Percentiles rank a stretch among this genome's conserved stretches.
Evolutionary conservation across 2,888 invertebrate genomes (phyloP).

Genomic region (Axea sp.): DNA sequence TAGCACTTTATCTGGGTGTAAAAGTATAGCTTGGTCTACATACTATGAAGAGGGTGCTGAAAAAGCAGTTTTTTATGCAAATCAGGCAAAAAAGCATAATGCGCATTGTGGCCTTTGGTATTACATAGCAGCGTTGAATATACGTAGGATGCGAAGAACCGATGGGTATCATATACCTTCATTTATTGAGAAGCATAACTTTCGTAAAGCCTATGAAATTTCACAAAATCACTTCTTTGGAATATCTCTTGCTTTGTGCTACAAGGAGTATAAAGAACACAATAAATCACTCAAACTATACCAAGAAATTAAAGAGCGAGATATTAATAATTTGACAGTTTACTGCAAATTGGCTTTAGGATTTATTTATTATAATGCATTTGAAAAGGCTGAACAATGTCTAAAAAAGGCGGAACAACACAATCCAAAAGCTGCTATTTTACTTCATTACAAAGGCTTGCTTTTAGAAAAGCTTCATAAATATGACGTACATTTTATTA

Average conservation of each 20-base stretch:
- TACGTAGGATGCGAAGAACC: conserved; percentile 6
- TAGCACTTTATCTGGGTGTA: conserved; percentile 36
- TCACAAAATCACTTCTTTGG: conserved; percentile 22
- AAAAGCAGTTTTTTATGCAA: neutral
- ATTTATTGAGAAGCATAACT: neutral
- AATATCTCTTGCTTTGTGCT: conserved; percentile 12
- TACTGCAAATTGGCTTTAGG: conserved; percentile 40
- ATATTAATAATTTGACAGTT: conserved; percentile 9
- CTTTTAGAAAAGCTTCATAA: neutral
- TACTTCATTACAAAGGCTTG: neutral
- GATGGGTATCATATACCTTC: neutral
- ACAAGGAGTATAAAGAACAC: conserved; percentile 22
- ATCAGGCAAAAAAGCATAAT: conserved; percentile 24
- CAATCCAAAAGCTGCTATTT: neutral
- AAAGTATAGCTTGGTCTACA: conserved; percentile 32
- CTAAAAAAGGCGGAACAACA: neutral
- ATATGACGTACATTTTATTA: conserved; percentile 2
- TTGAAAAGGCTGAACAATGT: neutral
- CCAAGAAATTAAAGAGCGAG: neutral
- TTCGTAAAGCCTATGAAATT: conserved; percentile 33
- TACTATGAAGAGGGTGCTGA: conserved; percentile 34
- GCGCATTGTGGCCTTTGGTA: conserved; percentile 32
- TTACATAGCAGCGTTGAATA: conserved; percentile 16
- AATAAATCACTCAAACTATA: conserved; percentile 14
- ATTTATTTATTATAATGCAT: conserved; percentile 1